Conservation (phyloP, 2,797 vertebrate species). For the Knipowitschia caucasica region DNA sequence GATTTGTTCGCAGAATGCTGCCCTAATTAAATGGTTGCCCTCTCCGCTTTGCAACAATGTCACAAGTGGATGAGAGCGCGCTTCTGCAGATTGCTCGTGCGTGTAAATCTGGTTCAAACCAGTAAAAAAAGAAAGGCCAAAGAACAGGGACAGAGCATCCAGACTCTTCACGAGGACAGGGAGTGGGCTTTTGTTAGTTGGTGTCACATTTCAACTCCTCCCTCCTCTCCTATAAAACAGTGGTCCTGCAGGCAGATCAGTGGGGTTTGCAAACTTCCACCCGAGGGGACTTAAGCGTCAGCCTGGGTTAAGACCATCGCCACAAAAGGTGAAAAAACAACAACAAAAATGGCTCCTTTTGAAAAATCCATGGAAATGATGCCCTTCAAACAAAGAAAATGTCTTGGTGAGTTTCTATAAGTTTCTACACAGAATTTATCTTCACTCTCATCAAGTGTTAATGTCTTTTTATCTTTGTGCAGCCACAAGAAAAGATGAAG, state of each 20-base stretch:
- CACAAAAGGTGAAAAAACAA: neutral
- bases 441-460: neutral
- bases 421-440: neutral
- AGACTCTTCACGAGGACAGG: constrained; percentile 17
- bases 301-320: constrained; percentile 42
- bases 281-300: constrained; percentile 61
- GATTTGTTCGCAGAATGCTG: no score
- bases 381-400: constrained; percentile 82
- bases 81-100: constrained; percentile 48
- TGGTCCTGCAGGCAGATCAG: neutral
- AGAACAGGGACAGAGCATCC: constrained; percentile 12
- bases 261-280: constrained; percentile 65
- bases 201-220: constrained; percentile 52
- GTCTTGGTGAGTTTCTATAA: constrained; percentile 66
- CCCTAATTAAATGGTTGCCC: neutral
- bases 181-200: constrained; percentile 40
- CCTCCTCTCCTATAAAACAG: constrained; percentile 63
- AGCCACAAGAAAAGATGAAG: constrained; percentile 82
- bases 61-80: constrained; percentile 55
- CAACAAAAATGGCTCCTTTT: constrained; percentile 74
- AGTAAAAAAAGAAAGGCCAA: constrained; percentile 17
- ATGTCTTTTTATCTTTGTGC: constrained; percentile 8
- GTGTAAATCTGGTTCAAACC: constrained; percentile 54
- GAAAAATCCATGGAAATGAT: constrained; percentile 79
- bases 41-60: constrained; percentile 30